Conservation (phyloP, 2,113 vertebrate genomes). For the Hucho hucho region DNA sequence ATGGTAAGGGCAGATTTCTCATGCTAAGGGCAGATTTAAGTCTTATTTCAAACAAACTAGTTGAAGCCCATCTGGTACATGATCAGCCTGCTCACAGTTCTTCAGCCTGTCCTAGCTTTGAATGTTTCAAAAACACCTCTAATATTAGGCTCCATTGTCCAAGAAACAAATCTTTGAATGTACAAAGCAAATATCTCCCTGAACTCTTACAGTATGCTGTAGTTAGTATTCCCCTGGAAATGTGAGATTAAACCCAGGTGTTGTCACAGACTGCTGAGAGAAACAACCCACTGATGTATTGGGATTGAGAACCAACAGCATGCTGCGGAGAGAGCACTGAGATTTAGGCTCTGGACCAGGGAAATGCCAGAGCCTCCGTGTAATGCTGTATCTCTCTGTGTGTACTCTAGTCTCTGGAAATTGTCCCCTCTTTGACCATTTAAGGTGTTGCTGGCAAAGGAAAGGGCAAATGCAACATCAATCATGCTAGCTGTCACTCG, state of each 20-base stretch:
- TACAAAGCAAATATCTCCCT: neutral
- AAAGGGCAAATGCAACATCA: neutral
- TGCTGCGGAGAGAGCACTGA: constrained; percentile 47
- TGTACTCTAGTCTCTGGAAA: neutral
- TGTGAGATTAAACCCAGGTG: constrained; percentile 16
- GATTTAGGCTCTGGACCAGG: constrained; percentile 48
- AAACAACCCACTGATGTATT: constrained; percentile 7
- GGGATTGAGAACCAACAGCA: neutral
- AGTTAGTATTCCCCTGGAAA: neutral
- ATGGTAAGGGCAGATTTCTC: too few species aligned
- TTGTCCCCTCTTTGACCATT: constrained; percentile 42
- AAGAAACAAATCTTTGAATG: neutral
- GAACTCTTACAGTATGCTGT: neutral
- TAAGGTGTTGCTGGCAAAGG: constrained; percentile 53
- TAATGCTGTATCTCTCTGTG: constrained; percentile 41
- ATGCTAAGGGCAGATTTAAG: neutral
- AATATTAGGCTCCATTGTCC: neutral
- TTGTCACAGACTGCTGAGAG: constrained; percentile 32
- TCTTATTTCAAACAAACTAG: too few species aligned
- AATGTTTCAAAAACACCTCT: too few species aligned
- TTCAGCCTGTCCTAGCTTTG: too few species aligned
- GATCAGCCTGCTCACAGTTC: too few species aligned
- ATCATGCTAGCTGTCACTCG: constrained; percentile 17
- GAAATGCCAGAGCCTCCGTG: constrained; percentile 57
- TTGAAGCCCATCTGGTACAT: too few species aligned